A percentile compares a stretch with the other conserved stretches of the same genome.
Evolutionary conservation across 2,797 vertebrate genomes (phyloP).

Genomic region (Eulemur mongoz): DNA sequence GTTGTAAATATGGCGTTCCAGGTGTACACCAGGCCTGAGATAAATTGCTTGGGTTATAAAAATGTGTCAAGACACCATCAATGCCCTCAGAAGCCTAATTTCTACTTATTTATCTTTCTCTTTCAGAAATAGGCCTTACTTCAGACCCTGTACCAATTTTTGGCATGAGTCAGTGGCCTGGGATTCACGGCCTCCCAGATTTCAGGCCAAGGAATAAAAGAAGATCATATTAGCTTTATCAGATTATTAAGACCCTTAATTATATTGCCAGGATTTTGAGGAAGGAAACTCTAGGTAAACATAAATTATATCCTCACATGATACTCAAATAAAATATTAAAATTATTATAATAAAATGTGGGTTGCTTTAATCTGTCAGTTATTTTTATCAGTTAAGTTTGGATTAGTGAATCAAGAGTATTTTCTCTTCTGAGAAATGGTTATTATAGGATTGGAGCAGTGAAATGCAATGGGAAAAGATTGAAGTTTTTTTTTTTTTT

Average conservation of each 20-base stretch:
- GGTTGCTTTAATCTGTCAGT: not conserved
- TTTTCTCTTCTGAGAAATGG: not conserved
- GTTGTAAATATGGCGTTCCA: not conserved
- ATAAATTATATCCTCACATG: not conserved
- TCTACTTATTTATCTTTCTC: not conserved
- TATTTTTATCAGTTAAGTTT: not conserved
- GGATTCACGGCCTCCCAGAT: not conserved
- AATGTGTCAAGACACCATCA: not conserved
- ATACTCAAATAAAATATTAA: slow-evolving; percentile 18
- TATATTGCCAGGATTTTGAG: not conserved
- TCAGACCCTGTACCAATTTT: not conserved
- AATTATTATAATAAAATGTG: not conserved
- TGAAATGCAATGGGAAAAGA: not conserved
- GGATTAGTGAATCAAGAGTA: not conserved
- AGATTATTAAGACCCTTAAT: not conserved
- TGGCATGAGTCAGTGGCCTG: not conserved
- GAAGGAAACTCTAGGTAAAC: not conserved
- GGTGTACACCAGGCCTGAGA: not conserved
- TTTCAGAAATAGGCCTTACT: not conserved
- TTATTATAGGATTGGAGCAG: not conserved
- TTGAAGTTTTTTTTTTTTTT: not conserved
- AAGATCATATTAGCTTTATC: not conserved
- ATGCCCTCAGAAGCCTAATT: not conserved
- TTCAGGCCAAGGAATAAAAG: not conserved
- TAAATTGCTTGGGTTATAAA: not conserved